These are phyloP conservation scores for Dendropsophus ebraccatus DNA, from an alignment of 2,113 vertebrate species.

Conservation along the genomic window DNA sequence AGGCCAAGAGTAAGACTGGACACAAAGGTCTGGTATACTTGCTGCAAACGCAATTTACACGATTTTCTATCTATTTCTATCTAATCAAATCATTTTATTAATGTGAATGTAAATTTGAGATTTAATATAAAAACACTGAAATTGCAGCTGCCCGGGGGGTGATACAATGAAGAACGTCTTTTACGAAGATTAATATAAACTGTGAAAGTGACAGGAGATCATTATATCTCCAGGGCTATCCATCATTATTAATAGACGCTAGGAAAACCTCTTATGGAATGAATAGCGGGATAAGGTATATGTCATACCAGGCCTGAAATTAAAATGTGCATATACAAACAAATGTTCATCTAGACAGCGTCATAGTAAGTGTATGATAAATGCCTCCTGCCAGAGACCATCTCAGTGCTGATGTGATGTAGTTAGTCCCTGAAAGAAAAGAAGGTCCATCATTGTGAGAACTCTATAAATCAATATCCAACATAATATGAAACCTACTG, in stretches of 20 bases:
- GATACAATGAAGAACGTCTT: not conserved
- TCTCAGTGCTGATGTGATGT: not conserved
- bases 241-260: not conserved
- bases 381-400: not conserved
- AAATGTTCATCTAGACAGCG: not conserved
- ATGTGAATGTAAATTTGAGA: not conserved
- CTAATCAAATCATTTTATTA: no score
- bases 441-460: not conserved
- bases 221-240: not conserved
- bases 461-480: not conserved
- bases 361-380: not conserved
- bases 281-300: not conserved
- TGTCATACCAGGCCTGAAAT: not conserved
- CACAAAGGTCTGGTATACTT: no score
- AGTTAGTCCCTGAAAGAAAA: not conserved
- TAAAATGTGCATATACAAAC: not conserved
- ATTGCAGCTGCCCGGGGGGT: not conserved
- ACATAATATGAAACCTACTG: not conserved
- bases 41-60: no score
- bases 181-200: not conserved
- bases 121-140: not conserved
- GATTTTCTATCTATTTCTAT: no score
- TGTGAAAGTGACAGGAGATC: not conserved
- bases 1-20: no score
- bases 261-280: not conserved